A percentile compares a stretch with the other conserved stretches of the same genome.
Conservation (phyloP, 2,113 vertebrate genomes). For the Myxocyprinus asiaticus region DNA sequence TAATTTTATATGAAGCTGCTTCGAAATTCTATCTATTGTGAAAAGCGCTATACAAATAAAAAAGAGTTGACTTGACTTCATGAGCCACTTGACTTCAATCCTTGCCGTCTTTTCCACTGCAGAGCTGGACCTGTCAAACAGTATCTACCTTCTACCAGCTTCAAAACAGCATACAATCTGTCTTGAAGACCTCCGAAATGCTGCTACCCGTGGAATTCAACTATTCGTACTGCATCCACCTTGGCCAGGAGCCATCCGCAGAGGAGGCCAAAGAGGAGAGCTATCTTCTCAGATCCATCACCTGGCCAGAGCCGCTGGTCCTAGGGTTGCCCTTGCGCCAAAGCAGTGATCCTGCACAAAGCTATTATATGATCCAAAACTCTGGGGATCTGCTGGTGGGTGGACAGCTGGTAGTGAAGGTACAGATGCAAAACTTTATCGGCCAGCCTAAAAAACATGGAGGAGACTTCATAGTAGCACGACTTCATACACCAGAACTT, state of each 20-base stretch:
- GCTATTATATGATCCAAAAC: constrained; percentile 82
- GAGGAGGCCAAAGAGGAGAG: constrained; percentile 82
- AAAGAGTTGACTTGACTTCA: too few species aligned
- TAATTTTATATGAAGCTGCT: too few species aligned
- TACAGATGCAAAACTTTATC: constrained; percentile 87
- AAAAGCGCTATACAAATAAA: too few species aligned
- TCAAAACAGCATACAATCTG: constrained; percentile 66
- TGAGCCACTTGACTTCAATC: too few species aligned
- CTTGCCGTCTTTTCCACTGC: background rate
- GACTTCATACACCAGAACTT: constrained; percentile 83
- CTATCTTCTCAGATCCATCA: constrained; percentile 78
- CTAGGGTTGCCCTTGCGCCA: constrained; percentile 66
- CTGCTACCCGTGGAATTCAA: constrained; percentile 60
- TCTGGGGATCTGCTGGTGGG: constrained; percentile 76
- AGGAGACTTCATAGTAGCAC: constrained; percentile 89
- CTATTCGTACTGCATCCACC: constrained; percentile 79
- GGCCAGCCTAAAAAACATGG: constrained; percentile 87
- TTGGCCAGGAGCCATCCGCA: constrained; percentile 77
- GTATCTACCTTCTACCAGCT: constrained; percentile 68
- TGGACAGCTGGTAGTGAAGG: constrained; percentile 82
- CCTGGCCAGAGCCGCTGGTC: constrained; percentile 75
- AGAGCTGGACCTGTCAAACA: constrained; percentile 75
- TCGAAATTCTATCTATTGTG: too few species aligned
- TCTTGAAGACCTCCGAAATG: constrained; percentile 47
- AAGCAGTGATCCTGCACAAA: constrained; percentile 86